A percentile compares a stretch with the other conserved stretches of the same genome.
phyloP scores from a whole-genome alignment of 2,888 invertebrate genomes.

The Lycophotia porphyrea region DNA sequence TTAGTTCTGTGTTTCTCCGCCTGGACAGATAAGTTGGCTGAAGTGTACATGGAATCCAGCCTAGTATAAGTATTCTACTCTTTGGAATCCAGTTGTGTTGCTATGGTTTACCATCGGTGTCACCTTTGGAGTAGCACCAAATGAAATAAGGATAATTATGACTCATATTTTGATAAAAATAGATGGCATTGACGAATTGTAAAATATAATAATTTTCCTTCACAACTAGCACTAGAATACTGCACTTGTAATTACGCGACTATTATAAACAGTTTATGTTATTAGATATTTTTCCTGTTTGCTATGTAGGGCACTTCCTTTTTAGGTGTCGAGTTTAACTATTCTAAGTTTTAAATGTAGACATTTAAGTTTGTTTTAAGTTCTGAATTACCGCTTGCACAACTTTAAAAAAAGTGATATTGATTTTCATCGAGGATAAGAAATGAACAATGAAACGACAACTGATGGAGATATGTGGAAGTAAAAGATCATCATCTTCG shows the following conservation, averaged over 20 bases:
- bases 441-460: background rate
- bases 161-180: background rate
- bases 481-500: background rate
- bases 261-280: constrained; percentile 20
- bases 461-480: background rate
- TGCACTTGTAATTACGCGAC: constrained; percentile 6
- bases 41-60: background rate
- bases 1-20: background rate
- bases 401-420: background rate
- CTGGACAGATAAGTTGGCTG: background rate
- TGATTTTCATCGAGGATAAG: background rate
- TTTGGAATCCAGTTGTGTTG: background rate
- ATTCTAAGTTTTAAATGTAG: constrained; percentile 16
- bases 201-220: constrained; percentile 30
- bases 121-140: background rate
- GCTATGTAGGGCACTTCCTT: constrained; percentile 36
- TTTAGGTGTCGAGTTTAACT: constrained; percentile 9
- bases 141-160: background rate
- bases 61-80: too few relatives aligned
- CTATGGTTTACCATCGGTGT: background rate
- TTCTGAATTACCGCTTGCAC: background rate
- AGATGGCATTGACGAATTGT: constrained; percentile 37
- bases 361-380: background rate
- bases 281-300: constrained; percentile 35
- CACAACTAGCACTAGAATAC: constrained; percentile 1